These are phyloP conservation scores for Alfaro cultratus DNA, from an alignment of 2,797 vertebrate genomes.

Conservation along the genomic window DNA sequence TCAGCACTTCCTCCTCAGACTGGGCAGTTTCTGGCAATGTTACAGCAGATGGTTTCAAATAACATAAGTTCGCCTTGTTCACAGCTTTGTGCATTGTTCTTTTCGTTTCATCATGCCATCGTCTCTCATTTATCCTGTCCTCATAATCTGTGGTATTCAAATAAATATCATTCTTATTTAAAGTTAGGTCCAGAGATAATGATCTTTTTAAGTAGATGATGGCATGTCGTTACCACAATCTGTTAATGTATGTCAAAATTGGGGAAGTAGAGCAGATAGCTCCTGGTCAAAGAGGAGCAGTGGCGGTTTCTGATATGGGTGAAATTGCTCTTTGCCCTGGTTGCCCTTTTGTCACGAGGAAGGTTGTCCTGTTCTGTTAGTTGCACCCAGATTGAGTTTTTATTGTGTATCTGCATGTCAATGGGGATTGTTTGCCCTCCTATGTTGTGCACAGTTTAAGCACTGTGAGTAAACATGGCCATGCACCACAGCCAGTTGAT, in stretches of 20 bases:
- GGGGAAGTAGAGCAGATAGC: neutral
- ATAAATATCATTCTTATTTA: conserved; percentile 4
- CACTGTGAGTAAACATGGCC: neutral
- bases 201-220: neutral
- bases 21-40: conserved; percentile 64
- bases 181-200: neutral
- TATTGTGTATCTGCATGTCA: neutral
- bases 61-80: conserved; percentile 64
- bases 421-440: neutral
- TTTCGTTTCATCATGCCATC: conserved; percentile 18
- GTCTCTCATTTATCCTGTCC: conserved; percentile 24
- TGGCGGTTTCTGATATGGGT: neutral
- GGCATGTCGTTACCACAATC: neutral
- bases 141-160: conserved; percentile 14
- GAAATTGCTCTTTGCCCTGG: neutral
- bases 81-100: conserved; percentile 63
- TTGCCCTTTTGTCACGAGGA: neutral
- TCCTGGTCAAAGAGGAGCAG: neutral
- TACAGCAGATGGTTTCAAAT: conserved; percentile 68
- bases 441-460: neutral
- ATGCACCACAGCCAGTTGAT: neutral
- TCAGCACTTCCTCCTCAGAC: conserved; percentile 71
- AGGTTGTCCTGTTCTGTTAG: neutral
- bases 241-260: neutral
- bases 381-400: neutral